Base-by-base conservation (phyloP, 2,888 invertebrate genomes). In the Poecilus cupreus region DNA sequence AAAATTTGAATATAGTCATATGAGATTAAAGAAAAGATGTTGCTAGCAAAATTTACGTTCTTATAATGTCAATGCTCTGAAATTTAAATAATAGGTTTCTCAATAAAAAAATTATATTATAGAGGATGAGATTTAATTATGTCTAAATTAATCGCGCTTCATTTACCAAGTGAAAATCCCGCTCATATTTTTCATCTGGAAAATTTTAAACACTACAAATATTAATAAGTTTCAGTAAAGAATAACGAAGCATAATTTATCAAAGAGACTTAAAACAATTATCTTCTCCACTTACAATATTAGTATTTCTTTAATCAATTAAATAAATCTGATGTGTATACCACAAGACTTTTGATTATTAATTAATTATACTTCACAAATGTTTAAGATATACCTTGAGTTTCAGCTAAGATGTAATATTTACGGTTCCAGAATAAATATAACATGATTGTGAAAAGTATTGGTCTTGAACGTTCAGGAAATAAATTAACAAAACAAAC, bases 1-100 rank as follows among this genome's bases (percentile, higher is more conserved):
- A n/a, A 22, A 60, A 60, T 60, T 13, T 60, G 60, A 60, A 60
- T 60, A 60, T 11, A 13, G 26, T 22, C 24, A 22, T 13, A 60
- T 6, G 22, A 60, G 60, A 26, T 60, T 60, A 24, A 2, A 32
- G 32, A 1, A 32, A 32, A 32, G 32, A 32, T 32, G 5, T 32
- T 3, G 32, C 8, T 8, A 32, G 2, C 8, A 3, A 32, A 32
- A 2, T 32, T 32, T 5, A 32, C 8, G 4, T 3, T n/a, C n/a
- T n/a, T n/a, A n/a, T n/a, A n/a, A n/a, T n/a, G n/a, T n/a, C n/a
- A n/a, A n/a, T n/a, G n/a, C n/a, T n/a, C n/a, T n/a, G n/a, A n/a
- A n/a, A n/a, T n/a, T n/a, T n/a, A n/a, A n/a, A n/a, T n/a, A n/a
- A n/a, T n/a, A n/a, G n/a, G n/a, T n/a, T n/a, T n/a, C n/a, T n/a